phyloP scores from a whole-genome alignment of 2,888 invertebrate species.

The Rhodophaea formosa region DNA sequence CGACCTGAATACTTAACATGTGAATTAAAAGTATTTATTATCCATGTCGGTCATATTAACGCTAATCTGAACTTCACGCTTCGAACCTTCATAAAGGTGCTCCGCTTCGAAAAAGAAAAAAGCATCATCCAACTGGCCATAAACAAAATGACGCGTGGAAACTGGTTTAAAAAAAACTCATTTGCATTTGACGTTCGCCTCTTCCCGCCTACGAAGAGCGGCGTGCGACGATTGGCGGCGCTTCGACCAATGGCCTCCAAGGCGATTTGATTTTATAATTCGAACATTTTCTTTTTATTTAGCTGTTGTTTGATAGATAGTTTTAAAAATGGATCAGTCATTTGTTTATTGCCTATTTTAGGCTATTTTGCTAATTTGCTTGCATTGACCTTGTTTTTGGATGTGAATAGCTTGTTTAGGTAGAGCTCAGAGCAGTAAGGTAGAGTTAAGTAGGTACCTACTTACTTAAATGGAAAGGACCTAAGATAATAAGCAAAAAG shows the following conservation, averaged over 20 bases:
- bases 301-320: background rate
- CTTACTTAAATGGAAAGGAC: too few species aligned
- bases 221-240: conserved; percentile 55
- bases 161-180: conserved; percentile 66
- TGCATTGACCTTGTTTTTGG: too few species aligned
- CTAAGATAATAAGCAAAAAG: too few species aligned
- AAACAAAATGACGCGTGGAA: conserved; percentile 55
- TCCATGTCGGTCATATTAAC: background rate
- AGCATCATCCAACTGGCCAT: conserved; percentile 35
- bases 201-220: conserved; percentile 67
- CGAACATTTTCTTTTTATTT: conserved; percentile 26
- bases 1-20: conserved; percentile 1
- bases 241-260: conserved; percentile 53
- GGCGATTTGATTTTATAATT: conserved; percentile 49
- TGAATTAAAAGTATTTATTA: background rate
- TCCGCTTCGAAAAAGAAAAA: conserved; percentile 1
- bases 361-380: too few species aligned
- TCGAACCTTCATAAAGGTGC: conserved; percentile 1
- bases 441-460: too few species aligned
- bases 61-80: conserved; percentile 6
- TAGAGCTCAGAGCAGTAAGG: too few species aligned
- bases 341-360: too few species aligned
- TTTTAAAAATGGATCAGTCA: background rate
- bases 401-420: too few species aligned
- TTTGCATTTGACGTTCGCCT: conserved; percentile 76